Evolutionary conservation across 2,113 vertebrate genomes (phyloP), one percentile per base, ranked within the genome.

Genomic region (Nibea coibor): DNA sequence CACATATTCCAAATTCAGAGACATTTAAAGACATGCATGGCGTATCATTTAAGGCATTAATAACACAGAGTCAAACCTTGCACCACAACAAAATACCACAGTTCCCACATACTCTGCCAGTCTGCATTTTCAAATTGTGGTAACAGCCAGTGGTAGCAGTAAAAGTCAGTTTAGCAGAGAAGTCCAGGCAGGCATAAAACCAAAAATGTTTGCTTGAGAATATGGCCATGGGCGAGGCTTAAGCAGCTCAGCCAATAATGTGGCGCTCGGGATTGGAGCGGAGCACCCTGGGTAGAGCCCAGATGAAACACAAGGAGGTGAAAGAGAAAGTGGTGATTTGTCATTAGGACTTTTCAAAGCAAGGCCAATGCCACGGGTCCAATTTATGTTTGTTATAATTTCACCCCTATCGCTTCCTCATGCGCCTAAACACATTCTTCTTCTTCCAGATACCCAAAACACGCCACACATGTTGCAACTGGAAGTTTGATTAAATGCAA

Each of bases 261-360:
- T 87, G 82, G 88, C 65, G 39, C 85, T 90, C 73, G 59, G 84
- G 81, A 68, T 78, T 57, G n/a, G 82, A 86, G 88, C 86, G 69
- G 84, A 87, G 87, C 84, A 92, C 80, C 82, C 83, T 81, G 88
- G 76, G 91, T 87, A 91, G 84, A 90, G 77, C 73, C 61, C 85
- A 90, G 88, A 91, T 83, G 90, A 90, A 93, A 93, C 92, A 85
- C 87, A 80, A 92, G 89, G 87, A 90, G 89, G 85, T 90, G 88
- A 89, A 90, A 93, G 81, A 86, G 88, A 93, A 94, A 95, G 91
- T 91, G 91, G 92, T 92, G 86, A 94, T 94, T 94, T 94, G 93
- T 94, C 94, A 94, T 93, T 94, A 93, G 79, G 88, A 87, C 85
- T 90, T 93, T 92, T 94, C 91, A 92, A 93, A 93, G 89, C 89